Conservation (phyloP, 2,888 invertebrate species). For the Xestia ashworthii region DNA sequence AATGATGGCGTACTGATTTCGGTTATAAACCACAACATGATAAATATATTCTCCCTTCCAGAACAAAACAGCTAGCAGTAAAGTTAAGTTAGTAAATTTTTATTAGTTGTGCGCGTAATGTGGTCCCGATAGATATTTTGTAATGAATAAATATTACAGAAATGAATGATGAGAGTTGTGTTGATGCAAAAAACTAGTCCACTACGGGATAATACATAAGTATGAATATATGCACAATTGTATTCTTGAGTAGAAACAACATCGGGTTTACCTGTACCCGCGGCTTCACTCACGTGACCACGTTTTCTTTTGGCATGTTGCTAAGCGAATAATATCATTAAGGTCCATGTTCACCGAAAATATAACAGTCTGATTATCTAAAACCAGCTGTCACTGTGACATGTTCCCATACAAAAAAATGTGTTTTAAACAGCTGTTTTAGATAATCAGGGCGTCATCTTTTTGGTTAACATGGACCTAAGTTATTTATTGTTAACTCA, state of each 20-base stretch:
- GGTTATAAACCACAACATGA: slow-evolving; percentile 27
- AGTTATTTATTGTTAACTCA: too few species aligned
- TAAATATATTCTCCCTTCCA: slow-evolving; percentile 9
- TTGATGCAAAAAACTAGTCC: slow-evolving; percentile 8
- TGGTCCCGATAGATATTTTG: slow-evolving; percentile 26
- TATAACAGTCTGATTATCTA: too few species aligned
- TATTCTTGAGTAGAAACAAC: slow-evolving; percentile 10
- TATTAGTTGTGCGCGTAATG: slow-evolving; percentile 31
- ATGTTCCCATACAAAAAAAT: too few species aligned
- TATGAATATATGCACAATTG: neutral
- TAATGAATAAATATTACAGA: slow-evolving; percentile 54
- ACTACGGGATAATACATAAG: neutral
- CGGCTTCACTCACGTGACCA: too few species aligned
- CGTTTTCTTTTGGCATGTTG: too few species aligned
- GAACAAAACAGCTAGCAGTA: slow-evolving; percentile 30
- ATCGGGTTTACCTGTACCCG: neutral
- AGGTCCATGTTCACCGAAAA: too few species aligned
- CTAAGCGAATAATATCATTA: too few species aligned
- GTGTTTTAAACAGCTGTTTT: too few species aligned
- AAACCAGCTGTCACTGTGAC: too few species aligned
- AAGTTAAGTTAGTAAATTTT: slow-evolving; percentile 20
- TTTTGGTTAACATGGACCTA: too few species aligned
- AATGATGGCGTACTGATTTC: neutral
- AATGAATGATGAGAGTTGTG: neutral
- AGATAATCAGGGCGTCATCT: too few species aligned